Evolutionary conservation across 2,797 vertebrate genomes (phyloP), one percentile per base, ranked within the genome.

Genomic region (Tragelaphus oryx): DNA sequence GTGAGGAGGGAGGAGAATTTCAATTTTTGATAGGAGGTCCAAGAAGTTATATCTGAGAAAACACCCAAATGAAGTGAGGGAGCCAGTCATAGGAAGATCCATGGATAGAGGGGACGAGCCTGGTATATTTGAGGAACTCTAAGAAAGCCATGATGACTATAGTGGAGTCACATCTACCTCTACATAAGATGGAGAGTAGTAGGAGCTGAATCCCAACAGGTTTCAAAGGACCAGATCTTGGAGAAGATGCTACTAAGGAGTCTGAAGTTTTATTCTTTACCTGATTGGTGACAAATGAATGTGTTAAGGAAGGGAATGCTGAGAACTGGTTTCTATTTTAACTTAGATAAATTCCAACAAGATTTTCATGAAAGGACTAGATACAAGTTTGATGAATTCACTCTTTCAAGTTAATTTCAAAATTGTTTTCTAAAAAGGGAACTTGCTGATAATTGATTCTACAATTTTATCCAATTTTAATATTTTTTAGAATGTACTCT

Each of bases 301-400:
- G 6, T 10, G 5, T 28, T 44, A 88, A 71, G 17, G 24, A 62
- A 81, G 18, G 30, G 22, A 76, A 8, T 44, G 33, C 41, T 65
- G 44, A 33, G 24, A 74, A 6, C 22, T 82, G 11, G 37, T 50
- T 44, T 44, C 37, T 26, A 52, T 65, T 86, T 81, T 79, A 68
- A 57, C 79, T 85, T 55, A 94, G 55, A 57, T 24, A 74, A 33
- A 91, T 65, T 54, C 79, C 80, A 96, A 20, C 22, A 65, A 52
- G 28, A 71, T 52, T 44, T 89, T 55, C 14, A 41, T 13, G 20
- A 82, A 81, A 86, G 26, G 17, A 74, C 2, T 78, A 41, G 79
- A 59, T n/a, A 33, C 60, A 18, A 89, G 16, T 54, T 62, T n/a
- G 48, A 54, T 37, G 2, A 83, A 74, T 41, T 74, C 7, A 20